Evolutionary conservation across 2,888 invertebrate species (phyloP), one percentile per base, ranked within the genome.

Genomic region (Lasioglossum villosulum): DNA sequence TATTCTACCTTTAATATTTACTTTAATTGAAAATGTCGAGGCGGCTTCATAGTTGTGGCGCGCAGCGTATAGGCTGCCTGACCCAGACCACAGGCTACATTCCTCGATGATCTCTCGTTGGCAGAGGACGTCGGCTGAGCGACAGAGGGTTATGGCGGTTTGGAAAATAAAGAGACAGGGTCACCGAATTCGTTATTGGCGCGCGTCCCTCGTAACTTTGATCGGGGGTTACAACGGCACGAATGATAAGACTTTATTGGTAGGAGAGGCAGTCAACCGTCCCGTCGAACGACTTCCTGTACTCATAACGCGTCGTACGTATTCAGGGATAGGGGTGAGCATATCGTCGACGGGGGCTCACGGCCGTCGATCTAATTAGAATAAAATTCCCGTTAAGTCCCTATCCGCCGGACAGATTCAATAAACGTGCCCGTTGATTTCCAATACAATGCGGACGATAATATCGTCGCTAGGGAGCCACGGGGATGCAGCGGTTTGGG

Each of bases 161-260:
- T n/a, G 23, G n/a, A 70, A 63, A 83, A 84, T 84, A 83, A 84
- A 83, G 84, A 71, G 59, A 48, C 39, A 63, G 63, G 83, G 77
- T 77, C 74, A 42, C 42, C 48, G 78, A 52, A 75, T 71, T 39
- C 48, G 77, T 42, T 75, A 83, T 74, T 68, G 83, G 71, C 42
- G 52, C 56, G 59, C 82, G 83, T 74, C 48, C 39, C 70, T 37
- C 63, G 74, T 79, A 84, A 84, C 75, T 85, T 27, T 16, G 74
- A 42, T 74, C 59, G 63, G 3, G 39, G 19, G 52, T 59, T 66
- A 66, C 72, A 66, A 79, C 75, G 34, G 71, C 68, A 74, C 48
- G 73, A 77, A 83, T 79, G 84, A 85, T 79, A 84, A 79, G 84
- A 66, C 75, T 85, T 85, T 84, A 84, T 84, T 84, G 84, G 34